Conservation (phyloP, 2,113 vertebrate genomes). For the Trochalopteron elliotii region DNA sequence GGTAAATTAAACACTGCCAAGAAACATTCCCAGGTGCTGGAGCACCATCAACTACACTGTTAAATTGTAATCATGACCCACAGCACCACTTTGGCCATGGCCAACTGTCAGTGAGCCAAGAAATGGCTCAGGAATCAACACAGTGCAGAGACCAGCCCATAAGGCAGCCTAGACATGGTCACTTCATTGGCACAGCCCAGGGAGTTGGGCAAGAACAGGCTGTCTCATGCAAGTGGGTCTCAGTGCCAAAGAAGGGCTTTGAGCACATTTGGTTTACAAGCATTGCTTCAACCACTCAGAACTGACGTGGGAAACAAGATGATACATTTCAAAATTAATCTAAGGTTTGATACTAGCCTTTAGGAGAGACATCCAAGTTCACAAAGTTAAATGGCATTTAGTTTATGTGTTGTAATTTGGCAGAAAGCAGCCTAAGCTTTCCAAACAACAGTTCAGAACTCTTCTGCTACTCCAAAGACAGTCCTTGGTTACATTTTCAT, state of each 20-base stretch:
- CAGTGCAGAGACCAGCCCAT: neutral
- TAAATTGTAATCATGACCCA: neutral
- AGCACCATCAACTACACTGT: neutral
- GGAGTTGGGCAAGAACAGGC: neutral
- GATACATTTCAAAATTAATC: neutral
- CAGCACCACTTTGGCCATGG: neutral
- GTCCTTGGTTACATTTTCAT: neutral
- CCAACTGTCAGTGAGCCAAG: neutral
- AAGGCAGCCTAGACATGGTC: neutral
- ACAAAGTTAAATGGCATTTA: neutral
- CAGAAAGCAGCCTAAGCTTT: neutral
- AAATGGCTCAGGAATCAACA: neutral
- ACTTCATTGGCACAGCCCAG: neutral
- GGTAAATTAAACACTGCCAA: neutral
- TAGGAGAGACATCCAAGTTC: neutral
- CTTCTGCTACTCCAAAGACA: neutral
- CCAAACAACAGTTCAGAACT: neutral
- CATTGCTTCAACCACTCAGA: neutral
- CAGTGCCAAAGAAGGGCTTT: neutral
- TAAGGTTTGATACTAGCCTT: neutral
- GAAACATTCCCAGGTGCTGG: neutral
- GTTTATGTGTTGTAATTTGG: neutral
- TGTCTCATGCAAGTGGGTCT: neutral
- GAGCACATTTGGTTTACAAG: fast-evolving
- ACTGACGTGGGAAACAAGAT: neutral